Conservation (phyloP, 2,113 vertebrate genomes). For the Oplegnathus fasciatus region DNA sequence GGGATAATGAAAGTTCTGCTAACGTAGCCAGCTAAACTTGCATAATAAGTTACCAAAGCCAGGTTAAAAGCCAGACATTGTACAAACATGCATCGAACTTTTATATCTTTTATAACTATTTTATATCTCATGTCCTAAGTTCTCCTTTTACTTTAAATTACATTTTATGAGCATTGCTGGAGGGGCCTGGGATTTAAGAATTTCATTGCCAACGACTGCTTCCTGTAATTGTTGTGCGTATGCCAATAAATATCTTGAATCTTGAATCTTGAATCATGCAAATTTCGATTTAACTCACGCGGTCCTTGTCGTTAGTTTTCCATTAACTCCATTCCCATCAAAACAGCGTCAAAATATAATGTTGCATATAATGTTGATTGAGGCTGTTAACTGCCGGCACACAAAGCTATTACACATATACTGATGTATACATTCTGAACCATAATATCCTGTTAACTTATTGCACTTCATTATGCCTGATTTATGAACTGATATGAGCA, state of each 20-base stretch:
- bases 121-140: too few species aligned
- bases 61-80: not conserved
- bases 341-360: not conserved
- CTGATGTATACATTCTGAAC: not conserved
- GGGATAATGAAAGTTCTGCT: not conserved
- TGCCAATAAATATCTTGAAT: too few species aligned
- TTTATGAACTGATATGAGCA: not conserved
- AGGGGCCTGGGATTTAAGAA: too few species aligned
- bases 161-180: too few species aligned
- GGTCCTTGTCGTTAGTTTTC: not conserved
- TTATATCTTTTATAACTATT: too few species aligned
- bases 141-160: too few species aligned
- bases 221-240: too few species aligned
- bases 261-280: too few species aligned
- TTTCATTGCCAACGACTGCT: too few species aligned
- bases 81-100: not conserved
- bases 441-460: not conserved
- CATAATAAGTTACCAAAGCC: not conserved
- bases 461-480: not conserved
- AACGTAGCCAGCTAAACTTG: fast-evolving
- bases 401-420: not conserved
- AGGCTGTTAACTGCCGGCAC: not conserved
- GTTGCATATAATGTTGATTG: not conserved
- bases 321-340: not conserved
- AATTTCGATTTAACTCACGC: not conserved